These are phyloP conservation scores for Pachyseris speciosa DNA, from an alignment of 64 coral and sea anemone species.

Conservation along the genomic window DNA sequence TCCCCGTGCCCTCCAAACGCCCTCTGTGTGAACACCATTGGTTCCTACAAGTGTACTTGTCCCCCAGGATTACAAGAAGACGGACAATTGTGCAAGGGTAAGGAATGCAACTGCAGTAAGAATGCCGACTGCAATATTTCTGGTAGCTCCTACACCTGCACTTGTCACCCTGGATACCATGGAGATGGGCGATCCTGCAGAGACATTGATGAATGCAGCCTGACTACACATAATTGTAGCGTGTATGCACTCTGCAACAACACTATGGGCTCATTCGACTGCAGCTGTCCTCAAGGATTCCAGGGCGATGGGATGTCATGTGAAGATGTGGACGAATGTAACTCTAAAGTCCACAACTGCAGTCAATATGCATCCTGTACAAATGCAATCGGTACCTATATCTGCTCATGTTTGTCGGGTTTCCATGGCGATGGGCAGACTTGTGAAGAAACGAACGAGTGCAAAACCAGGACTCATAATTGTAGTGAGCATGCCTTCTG, in stretches of 20 bases:
- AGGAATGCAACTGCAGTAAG: too few relatives aligned
- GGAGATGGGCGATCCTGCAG: background rate
- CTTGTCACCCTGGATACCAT: background rate
- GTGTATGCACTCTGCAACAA: too few relatives aligned
- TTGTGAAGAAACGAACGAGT: background rate
- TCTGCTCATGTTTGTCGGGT: background rate
- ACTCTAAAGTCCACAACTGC: background rate
- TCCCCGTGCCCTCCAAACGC: background rate
- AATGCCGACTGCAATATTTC: too few relatives aligned
- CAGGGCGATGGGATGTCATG: too few relatives aligned
- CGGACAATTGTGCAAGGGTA: too few relatives aligned
- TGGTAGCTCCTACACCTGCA: background rate
- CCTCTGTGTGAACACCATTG: background rate
- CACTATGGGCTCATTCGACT: too few relatives aligned
- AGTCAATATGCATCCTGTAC: background rate
- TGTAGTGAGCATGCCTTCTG: slow-evolving; percentile 8
- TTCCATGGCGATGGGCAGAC: background rate
- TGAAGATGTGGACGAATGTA: too few relatives aligned
- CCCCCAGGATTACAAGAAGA: background rate
- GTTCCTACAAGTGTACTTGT: background rate
- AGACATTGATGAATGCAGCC: background rate
- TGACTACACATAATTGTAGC: too few relatives aligned
- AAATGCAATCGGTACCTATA: background rate
- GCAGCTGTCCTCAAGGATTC: too few relatives aligned
- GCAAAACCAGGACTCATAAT: background rate